Evolutionary conservation across 2,888 invertebrate species (phyloP).

Genomic region (Drosophila barbarae): DNA sequence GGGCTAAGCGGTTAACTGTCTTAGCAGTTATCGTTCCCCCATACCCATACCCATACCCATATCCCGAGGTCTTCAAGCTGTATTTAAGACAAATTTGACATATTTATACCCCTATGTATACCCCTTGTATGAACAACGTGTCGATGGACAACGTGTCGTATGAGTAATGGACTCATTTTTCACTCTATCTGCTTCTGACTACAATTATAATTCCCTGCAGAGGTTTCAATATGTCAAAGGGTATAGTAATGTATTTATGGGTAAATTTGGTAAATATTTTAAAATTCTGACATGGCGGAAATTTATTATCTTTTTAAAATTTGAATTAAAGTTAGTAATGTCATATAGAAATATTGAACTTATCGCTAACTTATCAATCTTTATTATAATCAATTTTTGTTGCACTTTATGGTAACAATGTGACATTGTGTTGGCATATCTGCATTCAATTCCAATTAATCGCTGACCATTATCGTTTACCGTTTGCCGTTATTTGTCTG

Average conservation of each 20-base stretch:
- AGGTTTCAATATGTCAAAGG: no score
- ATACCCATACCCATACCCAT: no score
- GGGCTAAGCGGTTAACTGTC: slow-evolving; percentile 13
- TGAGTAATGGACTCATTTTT: not conserved
- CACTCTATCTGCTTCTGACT: no score
- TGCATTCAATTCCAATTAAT: slow-evolving; percentile 18
- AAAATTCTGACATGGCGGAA: no score
- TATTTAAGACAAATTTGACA: not conserved
- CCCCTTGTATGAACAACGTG: not conserved
- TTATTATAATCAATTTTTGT: not conserved
- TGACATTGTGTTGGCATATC: not conserved
- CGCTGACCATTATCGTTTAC: slow-evolving; percentile 19
- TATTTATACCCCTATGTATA: not conserved
- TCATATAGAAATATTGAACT: not conserved
- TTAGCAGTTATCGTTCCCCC: not conserved
- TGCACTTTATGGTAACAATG: not conserved
- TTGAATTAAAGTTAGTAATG: no score
- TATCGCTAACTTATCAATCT: not conserved
- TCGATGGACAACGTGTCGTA: not conserved
- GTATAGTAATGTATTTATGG: no score
- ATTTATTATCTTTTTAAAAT: no score
- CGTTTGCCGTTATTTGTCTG: slow-evolving; percentile 8
- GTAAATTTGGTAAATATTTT: no score
- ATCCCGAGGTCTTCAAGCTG: not conserved
- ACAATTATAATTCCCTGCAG: no score